Evolutionary conservation across 2,113 vertebrate species (phyloP), one percentile per base, ranked within the genome.

Genomic region (Willisornis vidua): DNA sequence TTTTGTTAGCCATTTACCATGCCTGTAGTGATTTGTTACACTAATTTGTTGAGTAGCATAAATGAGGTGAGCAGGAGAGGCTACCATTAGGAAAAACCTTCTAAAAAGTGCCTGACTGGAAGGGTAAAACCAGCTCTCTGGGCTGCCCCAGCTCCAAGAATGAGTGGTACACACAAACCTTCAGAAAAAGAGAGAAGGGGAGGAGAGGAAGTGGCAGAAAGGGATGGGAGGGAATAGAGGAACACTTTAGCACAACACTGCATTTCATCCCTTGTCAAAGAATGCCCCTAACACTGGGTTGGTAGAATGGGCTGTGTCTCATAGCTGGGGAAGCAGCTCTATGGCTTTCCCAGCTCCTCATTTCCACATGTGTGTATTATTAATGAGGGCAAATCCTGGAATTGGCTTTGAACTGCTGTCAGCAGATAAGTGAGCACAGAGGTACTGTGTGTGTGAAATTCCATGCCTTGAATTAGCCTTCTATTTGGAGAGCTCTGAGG

Each of bases 251-350:
- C 35, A 52, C 12, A 58, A 10, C 46, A 26, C 14, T 45, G 6
- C 1, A 6, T 49, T 57, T 54, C 22, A 31, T 68, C 19, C 29
- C 29, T 33, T 70, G 55, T 29, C 0, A 7, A 41, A 41, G 33
- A 73, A 17, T 52, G 6, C 2, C 41, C 24, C 7, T 33, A 3
- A 24, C 1, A 1, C 35, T 37, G 41, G 37, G 8, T 2, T 41
- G 37, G 12, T 17, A 3, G 67, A 35, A 24, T 3, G 66, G n/a
- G 37, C 19, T 29, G 18, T 61, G 8, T 41, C 48, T 55, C 41
- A 19, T 3, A 58, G 72, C 14, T 65, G 25, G 23, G 26, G 7
- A 3, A 39, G 46, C 26, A 52, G 3, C 54, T 48, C 15, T 25
- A 33, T 4, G 17, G 29, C 66, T 75, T 78, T 79, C 51, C 48